Base-by-base conservation (phyloP, 1,140 invertebrate species). In the Eriosoma lanigerum region DNA sequence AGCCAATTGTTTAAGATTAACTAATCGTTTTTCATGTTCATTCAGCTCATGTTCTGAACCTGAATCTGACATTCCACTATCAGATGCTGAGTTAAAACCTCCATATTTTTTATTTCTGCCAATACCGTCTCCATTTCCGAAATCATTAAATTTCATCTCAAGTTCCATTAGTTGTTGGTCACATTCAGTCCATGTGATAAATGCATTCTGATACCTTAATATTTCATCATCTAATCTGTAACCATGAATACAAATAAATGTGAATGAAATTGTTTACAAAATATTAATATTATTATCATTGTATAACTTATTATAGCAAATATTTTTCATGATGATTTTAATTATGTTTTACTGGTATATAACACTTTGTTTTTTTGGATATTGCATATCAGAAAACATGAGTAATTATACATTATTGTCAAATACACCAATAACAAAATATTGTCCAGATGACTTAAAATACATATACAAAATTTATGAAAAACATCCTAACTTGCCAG, bases 41-140 rank as follows among this genome's bases (percentile, higher is more conserved):
- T 90, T 91, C 29, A 92, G 83, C 72, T 92, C 92, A 75, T 92
- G 90, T 80, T 93, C 92, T 26, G 91, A 93, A 38, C 91, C 91
- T 82, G 91, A 91, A 84, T 93, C 92, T 0, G 91, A 93, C 70
- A 93, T 92, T 29, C 92, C 92, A 50, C 91, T 92, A 84, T 93
- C 92, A 13, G 91, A 92, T 13, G 91, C 86, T 0, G 91, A 92
- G 10, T 90, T 90, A 83, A 89, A 90, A 60, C 75, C 38, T 62
- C 38, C 56, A 26, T 21, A 44, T 15, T 78, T 82, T 44, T 52
- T 64, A 21, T 29, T 56, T 50, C 70, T n/a, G 10, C 72, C n/a
- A 24, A 17, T 10, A 1, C 46, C 13, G 17, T 58, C 46, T 13
- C 29, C n/a, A 32, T 48, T 24, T 4, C 64, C n/a, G 19, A 70